A percentile compares a stretch with the other conserved stretches of the same genome.
Conservation (phyloP, 2,797 vertebrate species). For the Philypnodon macrostomus region DNA sequence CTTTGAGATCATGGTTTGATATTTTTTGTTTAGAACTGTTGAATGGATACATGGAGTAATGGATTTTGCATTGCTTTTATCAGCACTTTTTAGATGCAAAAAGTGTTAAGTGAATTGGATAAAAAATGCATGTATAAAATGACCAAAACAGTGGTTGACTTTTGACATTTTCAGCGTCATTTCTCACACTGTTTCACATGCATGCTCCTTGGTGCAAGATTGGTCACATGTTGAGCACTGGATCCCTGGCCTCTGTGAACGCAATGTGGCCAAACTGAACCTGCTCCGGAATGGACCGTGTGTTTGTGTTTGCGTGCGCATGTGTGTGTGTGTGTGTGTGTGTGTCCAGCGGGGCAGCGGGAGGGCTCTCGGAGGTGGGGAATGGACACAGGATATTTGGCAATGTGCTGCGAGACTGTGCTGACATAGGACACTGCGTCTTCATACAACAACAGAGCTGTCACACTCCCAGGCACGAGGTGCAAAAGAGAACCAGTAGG, state of each 20-base stretch:
- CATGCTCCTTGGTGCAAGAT: neutral
- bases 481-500: slow-evolving; percentile 2
- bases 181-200: neutral
- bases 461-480: slow-evolving; percentile 29
- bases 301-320: slow-evolving; percentile 7
- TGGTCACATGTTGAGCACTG: slow-evolving; percentile 41
- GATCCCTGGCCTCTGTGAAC: slow-evolving; percentile 36
- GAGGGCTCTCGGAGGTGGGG: slow-evolving; percentile 45
- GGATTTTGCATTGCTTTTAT: too few relatives aligned
- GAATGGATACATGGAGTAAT: too few relatives aligned
- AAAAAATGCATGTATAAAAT: too few relatives aligned
- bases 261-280: slow-evolving; percentile 17
- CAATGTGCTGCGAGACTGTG: slow-evolving; percentile 51
- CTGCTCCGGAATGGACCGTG: slow-evolving; percentile 27
- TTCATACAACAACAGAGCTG: slow-evolving; percentile 47
- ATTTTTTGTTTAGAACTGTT: too few relatives aligned
- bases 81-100: too few relatives aligned
- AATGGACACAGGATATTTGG: slow-evolving; percentile 59
- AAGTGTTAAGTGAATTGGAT: too few relatives aligned
- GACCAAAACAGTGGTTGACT: too few relatives aligned
- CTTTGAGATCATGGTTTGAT: too few relatives aligned
- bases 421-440: slow-evolving; percentile 63
- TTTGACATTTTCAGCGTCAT: slow-evolving; percentile 1
- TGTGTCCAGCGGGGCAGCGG: slow-evolving; percentile 18
- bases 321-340: slow-evolving; percentile 17